These are phyloP conservation scores for Pardosa pseudoannulata DNA, from an alignment of 2,888 invertebrate genomes.

Conservation along the genomic window DNA sequence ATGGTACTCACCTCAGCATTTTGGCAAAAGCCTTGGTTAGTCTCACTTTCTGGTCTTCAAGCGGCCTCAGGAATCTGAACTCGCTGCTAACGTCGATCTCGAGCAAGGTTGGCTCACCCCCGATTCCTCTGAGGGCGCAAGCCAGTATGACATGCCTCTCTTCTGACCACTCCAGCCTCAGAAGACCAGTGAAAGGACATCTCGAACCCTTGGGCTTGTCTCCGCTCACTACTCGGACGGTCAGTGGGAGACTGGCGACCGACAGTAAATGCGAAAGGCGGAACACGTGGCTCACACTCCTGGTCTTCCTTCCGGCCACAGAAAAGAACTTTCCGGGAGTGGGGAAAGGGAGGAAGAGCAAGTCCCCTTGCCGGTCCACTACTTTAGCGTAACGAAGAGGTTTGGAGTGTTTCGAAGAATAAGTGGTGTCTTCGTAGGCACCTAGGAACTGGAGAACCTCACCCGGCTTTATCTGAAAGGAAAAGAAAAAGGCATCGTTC, in stretches of 20 bases:
- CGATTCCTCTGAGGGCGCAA: conserved; percentile 80
- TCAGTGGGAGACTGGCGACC: conserved; percentile 81
- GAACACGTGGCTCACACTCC: conserved; percentile 79
- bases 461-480: conserved; percentile 79
- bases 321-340: conserved; percentile 87
- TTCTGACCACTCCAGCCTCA: conserved; percentile 82
- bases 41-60: conserved; percentile 82
- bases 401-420: conserved; percentile 33
- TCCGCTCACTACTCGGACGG: conserved; percentile 81
- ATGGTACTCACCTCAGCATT: conserved; percentile 78
- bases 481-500: too few species aligned
- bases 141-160: conserved; percentile 83
- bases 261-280: conserved; percentile 81
- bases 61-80: conserved; percentile 81
- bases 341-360: conserved; percentile 85
- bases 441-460: conserved; percentile 85
- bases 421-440: conserved; percentile 84
- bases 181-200: conserved; percentile 82
- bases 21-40: conserved; percentile 83
- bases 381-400: conserved; percentile 64
- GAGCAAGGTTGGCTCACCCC: conserved; percentile 78
- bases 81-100: conserved; percentile 81
- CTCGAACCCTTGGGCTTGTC: conserved; percentile 75
- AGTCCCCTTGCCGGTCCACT: conserved; percentile 77
- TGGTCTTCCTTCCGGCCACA: conserved; percentile 81